Percentiles rank a stretch among this genome's conserved stretches.
Evolutionary conservation across 2,797 vertebrate species (phyloP).

Genomic region (Sebastes diaconus): DNA sequence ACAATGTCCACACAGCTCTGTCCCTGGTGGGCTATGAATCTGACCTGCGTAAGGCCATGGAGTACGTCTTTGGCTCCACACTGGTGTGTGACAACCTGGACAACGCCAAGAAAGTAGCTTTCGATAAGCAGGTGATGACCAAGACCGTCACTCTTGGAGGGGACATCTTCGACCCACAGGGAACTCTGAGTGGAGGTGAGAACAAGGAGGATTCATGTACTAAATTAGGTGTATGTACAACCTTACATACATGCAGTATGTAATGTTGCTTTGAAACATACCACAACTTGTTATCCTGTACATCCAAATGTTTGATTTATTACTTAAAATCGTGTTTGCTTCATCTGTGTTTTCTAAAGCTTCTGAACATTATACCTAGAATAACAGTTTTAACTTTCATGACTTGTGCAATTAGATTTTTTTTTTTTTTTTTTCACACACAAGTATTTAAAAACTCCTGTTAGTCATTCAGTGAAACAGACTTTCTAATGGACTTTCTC

Average conservation of each 20-base stretch:
- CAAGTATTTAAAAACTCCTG: too few relatives aligned
- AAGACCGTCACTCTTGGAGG: slow-evolving; percentile 93
- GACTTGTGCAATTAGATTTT: background rate
- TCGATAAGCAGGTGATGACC: slow-evolving; percentile 91
- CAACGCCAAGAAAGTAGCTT: slow-evolving; percentile 93
- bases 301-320: background rate
- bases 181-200: slow-evolving; percentile 95
- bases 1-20: slow-evolving; percentile 88
- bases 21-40: slow-evolving; percentile 87
- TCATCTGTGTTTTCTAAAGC: background rate
- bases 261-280: background rate
- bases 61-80: slow-evolving; percentile 94
- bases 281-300: background rate
- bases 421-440: background rate
- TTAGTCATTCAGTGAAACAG: background rate
- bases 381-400: background rate
- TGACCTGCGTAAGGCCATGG: slow-evolving; percentile 95
- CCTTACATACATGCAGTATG: background rate
- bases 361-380: background rate
- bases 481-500: background rate
- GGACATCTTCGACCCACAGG: slow-evolving; percentile 94
- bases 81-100: slow-evolving; percentile 91
- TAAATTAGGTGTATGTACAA: background rate
- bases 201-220: too few relatives aligned
- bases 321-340: background rate